These are phyloP conservation scores for Eleutherodactylus coqui DNA, from an alignment of 2,797 vertebrate genomes.

Conservation along the genomic window DNA sequence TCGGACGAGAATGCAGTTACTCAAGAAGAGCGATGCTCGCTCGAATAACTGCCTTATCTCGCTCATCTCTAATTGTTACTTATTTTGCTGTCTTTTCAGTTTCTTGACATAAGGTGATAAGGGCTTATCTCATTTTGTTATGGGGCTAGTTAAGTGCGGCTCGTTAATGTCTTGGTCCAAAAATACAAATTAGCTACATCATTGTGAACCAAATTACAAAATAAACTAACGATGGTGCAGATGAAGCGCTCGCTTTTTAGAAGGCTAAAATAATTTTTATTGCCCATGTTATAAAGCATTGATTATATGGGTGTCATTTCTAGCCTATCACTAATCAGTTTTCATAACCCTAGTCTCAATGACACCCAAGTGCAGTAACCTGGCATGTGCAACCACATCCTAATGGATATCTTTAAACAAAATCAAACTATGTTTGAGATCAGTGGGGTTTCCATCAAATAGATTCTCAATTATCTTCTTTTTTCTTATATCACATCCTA, in stretches of 20 bases:
- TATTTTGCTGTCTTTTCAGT: too few relatives aligned
- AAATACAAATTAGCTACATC: background rate
- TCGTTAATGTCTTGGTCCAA: background rate
- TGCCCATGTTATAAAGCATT: background rate
- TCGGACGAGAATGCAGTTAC: too few relatives aligned
- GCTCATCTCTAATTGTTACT: too few relatives aligned
- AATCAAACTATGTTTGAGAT: background rate
- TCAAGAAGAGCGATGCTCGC: too few relatives aligned
- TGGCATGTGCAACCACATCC: background rate
- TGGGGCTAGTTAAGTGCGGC: background rate
- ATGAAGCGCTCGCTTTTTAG: background rate
- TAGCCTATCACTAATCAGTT: background rate
- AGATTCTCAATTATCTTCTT: background rate
- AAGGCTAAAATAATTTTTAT: background rate
- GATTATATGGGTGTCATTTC: background rate
- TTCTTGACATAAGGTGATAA: too few relatives aligned
- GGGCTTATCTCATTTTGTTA: too few relatives aligned
- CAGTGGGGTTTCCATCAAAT: background rate
- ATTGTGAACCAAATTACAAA: background rate
- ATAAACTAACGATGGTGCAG: background rate
- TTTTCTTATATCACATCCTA: background rate
- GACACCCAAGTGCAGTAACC: background rate
- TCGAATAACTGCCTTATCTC: too few relatives aligned
- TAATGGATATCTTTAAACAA: background rate
- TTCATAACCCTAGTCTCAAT: background rate